Evolutionary conservation across 1,140 invertebrate genomes (phyloP).

Genomic region (Tachypleus tridentatus): DNA sequence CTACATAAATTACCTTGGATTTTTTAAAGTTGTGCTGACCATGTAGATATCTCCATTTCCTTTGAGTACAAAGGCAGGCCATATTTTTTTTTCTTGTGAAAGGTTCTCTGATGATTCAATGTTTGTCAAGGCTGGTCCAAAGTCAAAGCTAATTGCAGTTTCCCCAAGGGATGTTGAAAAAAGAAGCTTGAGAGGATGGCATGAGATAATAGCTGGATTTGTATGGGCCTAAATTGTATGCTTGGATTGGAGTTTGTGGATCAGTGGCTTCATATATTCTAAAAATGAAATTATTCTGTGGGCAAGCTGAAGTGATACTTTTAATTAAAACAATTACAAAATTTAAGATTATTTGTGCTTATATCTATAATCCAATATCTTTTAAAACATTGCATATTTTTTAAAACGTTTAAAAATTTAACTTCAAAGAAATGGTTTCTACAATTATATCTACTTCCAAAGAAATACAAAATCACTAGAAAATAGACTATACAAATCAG

Average conservation of each 20-base stretch:
- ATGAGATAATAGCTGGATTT: constrained; percentile 11
- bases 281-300: not conserved
- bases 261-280: constrained; percentile 31
- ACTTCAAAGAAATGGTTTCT: too few relatives aligned
- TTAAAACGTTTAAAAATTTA: too few relatives aligned
- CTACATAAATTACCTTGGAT: constrained; percentile 12
- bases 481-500: too few relatives aligned
- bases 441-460: too few relatives aligned
- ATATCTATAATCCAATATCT: too few relatives aligned
- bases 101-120: constrained; percentile 5
- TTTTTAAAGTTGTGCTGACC: constrained; percentile 16
- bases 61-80: constrained; percentile 62
- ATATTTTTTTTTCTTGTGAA: constrained; percentile 32
- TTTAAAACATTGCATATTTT: too few relatives aligned
- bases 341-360: too few relatives aligned
- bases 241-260: constrained; percentile 29
- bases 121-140: constrained; percentile 44
- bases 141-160: constrained; percentile 69
- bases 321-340: too few relatives aligned
- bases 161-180: constrained; percentile 54
- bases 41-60: constrained; percentile 64
- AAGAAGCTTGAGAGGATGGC: constrained; percentile 15
- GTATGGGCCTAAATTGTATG: constrained; percentile 26
- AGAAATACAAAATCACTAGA: too few relatives aligned
- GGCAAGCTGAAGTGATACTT: too few relatives aligned